These are phyloP conservation scores for Tauraco hartlaubi DNA, from an alignment of 2,797 vertebrate genomes.

Conservation along the genomic window DNA sequence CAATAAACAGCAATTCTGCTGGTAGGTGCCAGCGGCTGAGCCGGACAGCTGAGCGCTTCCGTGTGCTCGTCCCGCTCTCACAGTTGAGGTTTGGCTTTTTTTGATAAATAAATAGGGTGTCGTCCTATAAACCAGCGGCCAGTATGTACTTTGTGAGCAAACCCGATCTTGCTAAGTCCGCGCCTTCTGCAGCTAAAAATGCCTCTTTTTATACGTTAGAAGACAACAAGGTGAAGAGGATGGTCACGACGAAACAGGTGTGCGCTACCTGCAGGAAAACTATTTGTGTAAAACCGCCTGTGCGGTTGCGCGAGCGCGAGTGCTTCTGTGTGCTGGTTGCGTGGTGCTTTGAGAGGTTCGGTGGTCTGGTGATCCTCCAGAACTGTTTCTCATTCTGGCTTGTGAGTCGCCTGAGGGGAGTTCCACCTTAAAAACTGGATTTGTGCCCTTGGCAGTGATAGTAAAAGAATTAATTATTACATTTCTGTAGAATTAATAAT, in stretches of 20 bases:
- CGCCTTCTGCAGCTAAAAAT: background rate
- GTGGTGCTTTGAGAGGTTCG: background rate
- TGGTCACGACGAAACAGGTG: background rate
- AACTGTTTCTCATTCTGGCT: background rate
- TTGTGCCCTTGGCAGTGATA: background rate
- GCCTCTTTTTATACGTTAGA: background rate
- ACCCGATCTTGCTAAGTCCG: background rate
- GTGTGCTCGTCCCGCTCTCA: background rate
- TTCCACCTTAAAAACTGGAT: background rate
- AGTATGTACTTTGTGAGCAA: background rate
- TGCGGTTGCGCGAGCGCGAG: accelerated
- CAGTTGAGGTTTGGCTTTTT: background rate
- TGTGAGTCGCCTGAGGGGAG: background rate
- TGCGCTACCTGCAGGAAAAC: background rate
- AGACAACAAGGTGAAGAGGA: background rate
- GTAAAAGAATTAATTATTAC: conserved; percentile 5
- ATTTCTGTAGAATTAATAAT: background rate
- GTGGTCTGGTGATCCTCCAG: background rate
- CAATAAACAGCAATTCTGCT: background rate
- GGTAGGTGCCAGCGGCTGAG: background rate
- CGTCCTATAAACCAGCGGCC: background rate
- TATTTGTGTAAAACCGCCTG: accelerated
- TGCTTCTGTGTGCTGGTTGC: background rate
- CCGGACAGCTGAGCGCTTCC: background rate
- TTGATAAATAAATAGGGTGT: background rate